Evolutionary conservation across 2,113 vertebrate species (phyloP), one percentile per base, ranked within the genome.

Genomic region (Polyodon spathula): DNA sequence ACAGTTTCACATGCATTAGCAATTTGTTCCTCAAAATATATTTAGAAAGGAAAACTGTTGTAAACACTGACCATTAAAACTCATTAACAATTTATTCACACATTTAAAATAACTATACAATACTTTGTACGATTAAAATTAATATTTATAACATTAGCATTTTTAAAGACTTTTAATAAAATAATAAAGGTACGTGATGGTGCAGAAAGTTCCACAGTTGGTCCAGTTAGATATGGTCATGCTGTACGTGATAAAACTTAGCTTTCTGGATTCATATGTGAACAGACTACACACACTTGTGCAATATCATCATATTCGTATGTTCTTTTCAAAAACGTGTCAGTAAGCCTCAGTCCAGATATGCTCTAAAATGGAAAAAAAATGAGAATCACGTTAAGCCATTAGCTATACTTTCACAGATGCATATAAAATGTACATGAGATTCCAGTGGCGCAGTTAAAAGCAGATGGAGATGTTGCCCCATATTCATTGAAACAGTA

Each of bases 281-380:
- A 93, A 62, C 92, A 93, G 67, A 98, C 87, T 63, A 98, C 95
- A 66, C 93, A 97, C 72, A 98, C 95, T 75, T 98, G 95, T 38
- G 93, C 95, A 1, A 98, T 92, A 77, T 98, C 95, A 50, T 98
- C 95, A 1, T 98, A 97, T 53, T 98, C 96, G 0, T 98, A 98
- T 0, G 96, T 98, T 80, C 96, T 91, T 85, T 97, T 97, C 83
- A 98, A 79, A 80, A 97, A 98, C 0, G 92, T 97, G 64, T 98
- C 96, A 2, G 92, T 98, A 43, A 98, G 86, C 79, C 96, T 87
- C 71, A 97, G 75, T 56, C 96, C 96, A 3, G 95, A 98, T 65
- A 98, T 86, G 10, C 93, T 97, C 96, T 98, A 72, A 59, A 79
- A 76, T 46, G 12, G 58, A 9, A 56, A 54, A 53, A 5, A 56